Conservation (phyloP, 2,113 vertebrate genomes). For the Oreochromis tanganicae region DNA sequence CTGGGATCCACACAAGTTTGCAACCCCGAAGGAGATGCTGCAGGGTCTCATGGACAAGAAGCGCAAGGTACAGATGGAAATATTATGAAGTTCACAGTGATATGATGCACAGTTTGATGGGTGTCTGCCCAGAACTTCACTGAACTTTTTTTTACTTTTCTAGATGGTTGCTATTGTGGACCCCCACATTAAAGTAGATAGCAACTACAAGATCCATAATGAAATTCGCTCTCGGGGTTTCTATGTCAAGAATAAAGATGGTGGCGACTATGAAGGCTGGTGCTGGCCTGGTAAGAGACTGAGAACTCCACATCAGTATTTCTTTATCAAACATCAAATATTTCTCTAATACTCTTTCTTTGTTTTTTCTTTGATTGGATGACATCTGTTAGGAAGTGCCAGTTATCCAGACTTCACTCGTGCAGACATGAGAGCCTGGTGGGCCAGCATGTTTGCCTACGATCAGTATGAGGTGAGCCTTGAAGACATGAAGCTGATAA, state of each 20-base stretch:
- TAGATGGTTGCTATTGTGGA: slow-evolving; percentile 93
- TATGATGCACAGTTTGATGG: not conserved
- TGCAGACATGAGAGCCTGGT: slow-evolving; percentile 82
- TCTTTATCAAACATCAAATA: not conserved
- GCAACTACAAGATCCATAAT: slow-evolving; percentile 80
- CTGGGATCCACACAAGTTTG: slow-evolving; percentile 88
- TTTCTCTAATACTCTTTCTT: not conserved
- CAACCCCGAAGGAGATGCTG: slow-evolving; percentile 80
- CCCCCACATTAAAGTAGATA: slow-evolving; percentile 91
- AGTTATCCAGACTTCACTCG: slow-evolving; percentile 87
- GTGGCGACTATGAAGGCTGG: slow-evolving; percentile 90
- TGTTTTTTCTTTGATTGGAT: not conserved
- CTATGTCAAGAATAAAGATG: slow-evolving; percentile 86
- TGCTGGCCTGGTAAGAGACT: slow-evolving; percentile 86
- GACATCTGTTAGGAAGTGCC: slow-evolving; percentile 72
- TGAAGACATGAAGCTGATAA: not conserved
- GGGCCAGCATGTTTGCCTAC: slow-evolving; percentile 84
- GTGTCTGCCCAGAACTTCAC: not conserved
- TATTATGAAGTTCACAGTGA: not conserved
- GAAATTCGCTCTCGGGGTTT: slow-evolving; percentile 78
- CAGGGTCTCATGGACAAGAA: slow-evolving; percentile 76
- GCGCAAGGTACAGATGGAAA: slow-evolving; percentile 70
- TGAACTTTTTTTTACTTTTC: not conserved
- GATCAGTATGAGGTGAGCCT: slow-evolving; percentile 83
- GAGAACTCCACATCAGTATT: not conserved